These are phyloP conservation scores for Chloropsis hardwickii DNA, from an alignment of 2,113 vertebrate genomes.

Conservation along the genomic window DNA sequence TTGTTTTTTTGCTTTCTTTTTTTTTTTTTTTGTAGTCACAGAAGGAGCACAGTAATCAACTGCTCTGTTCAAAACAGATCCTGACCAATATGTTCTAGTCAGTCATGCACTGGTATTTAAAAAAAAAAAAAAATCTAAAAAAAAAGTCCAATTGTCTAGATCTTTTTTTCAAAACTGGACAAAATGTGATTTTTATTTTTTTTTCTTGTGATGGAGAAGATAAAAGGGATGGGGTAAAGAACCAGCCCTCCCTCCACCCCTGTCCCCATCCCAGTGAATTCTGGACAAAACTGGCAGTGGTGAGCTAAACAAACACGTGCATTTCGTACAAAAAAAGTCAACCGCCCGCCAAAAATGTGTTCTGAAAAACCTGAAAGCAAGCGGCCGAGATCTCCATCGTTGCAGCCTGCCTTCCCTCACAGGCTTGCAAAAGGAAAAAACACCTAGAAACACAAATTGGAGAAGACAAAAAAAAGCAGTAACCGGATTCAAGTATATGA, in stretches of 20 bases:
- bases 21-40: background rate
- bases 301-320: background rate
- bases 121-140: background rate
- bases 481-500: constrained; percentile 74
- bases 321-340: constrained; percentile 15
- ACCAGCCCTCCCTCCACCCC: background rate
- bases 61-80: constrained; percentile 21
- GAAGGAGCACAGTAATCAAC: constrained; percentile 36
- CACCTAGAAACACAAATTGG: constrained; percentile 43
- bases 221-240: constrained; percentile 40
- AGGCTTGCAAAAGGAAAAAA: constrained; percentile 53
- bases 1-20: background rate
- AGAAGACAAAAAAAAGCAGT: constrained; percentile 69
- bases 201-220: constrained; percentile 49
- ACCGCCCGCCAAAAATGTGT: constrained; percentile 2
- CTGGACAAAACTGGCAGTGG: constrained; percentile 68
- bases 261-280: constrained; percentile 19
- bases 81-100: constrained; percentile 34
- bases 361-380: background rate
- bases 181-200: background rate
- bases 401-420: constrained; percentile 46
- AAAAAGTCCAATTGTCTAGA: constrained; percentile 14
- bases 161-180: constrained; percentile 49
- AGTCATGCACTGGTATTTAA: constrained; percentile 32
- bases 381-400: constrained; percentile 54